Evolutionary conservation across 2,888 invertebrate genomes (phyloP).

Genomic region (Acanthosepion lycidas): DNA sequence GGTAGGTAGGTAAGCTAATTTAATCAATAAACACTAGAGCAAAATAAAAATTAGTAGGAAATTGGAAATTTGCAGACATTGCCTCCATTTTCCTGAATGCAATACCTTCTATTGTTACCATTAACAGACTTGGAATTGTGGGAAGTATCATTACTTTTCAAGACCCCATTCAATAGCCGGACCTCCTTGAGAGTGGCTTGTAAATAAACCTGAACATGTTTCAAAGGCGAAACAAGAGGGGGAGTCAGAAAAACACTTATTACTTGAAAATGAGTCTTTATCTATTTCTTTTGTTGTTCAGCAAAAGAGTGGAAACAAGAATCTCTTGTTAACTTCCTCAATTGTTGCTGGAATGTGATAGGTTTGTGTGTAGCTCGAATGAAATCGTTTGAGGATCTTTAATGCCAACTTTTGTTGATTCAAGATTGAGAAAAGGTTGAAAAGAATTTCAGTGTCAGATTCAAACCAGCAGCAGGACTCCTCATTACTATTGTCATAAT

Average conservation of each 20-base stretch:
- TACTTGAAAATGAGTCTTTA: not conserved
- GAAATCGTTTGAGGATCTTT: not conserved
- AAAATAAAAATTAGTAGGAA: not conserved
- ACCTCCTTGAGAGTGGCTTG: not conserved
- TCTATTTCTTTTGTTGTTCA: not conserved
- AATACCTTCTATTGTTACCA: not conserved
- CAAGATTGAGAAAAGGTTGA: not conserved
- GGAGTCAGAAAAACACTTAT: not conserved
- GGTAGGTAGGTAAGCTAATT: too few species aligned
- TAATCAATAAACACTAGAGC: not conserved
- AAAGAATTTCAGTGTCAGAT: not conserved
- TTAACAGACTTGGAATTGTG: not conserved
- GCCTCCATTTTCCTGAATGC: not conserved
- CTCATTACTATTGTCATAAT: too few species aligned
- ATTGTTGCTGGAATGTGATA: not conserved
- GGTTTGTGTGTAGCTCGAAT: not conserved
- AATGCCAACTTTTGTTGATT: not conserved
- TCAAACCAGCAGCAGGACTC: too few species aligned
- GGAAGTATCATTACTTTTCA: not conserved
- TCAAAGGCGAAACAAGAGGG: not conserved
- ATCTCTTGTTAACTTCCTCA: not conserved
- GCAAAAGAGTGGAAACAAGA: not conserved
- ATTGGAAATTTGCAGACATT: not conserved
- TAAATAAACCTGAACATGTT: not conserved
- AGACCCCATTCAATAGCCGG: not conserved